phyloP scores from a whole-genome alignment of 2,888 invertebrate species.

The Acheta domesticus region DNA sequence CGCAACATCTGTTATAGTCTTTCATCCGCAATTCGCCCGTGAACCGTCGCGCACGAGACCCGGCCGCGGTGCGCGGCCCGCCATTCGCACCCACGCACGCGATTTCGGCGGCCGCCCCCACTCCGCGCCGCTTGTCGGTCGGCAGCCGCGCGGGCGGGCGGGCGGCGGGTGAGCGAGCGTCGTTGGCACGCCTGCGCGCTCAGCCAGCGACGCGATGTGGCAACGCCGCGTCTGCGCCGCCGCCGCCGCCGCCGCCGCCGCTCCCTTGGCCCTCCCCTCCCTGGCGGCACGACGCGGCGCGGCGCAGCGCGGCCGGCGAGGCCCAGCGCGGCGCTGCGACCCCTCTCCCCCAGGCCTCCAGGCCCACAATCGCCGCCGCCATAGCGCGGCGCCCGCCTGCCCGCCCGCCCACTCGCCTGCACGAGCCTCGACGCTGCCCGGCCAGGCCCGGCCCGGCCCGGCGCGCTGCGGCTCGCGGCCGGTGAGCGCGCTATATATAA shows the following conservation, averaged over 20 bases:
- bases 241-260: not conserved
- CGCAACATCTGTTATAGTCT: too few relatives aligned
- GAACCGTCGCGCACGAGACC: too few relatives aligned
- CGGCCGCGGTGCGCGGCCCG: too few relatives aligned
- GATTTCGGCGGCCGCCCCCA: too few relatives aligned
- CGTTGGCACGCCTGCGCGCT: conserved; percentile 1
- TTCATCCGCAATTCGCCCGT: too few relatives aligned
- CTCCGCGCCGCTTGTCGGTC: too few relatives aligned
- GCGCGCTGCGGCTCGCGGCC: not conserved
- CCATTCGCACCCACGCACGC: too few relatives aligned
- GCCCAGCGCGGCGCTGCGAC: too few relatives aligned
- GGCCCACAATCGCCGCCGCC: not conserved
- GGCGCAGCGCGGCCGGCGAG: too few relatives aligned
- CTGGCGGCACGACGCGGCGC: not conserved
- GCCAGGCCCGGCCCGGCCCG: not conserved
- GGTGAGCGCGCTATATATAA: not conserved
- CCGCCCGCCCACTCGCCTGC: not conserved
- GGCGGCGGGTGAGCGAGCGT: not conserved
- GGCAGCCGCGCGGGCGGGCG: not conserved
- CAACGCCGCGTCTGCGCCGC: not conserved
- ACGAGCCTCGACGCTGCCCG: not conserved
- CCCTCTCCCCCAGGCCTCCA: not conserved
- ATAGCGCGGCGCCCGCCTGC: not conserved
- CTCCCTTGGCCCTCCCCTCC: not conserved
- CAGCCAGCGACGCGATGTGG: not conserved